Percentiles rank a stretch among this genome's conserved stretches.
Conservation (phyloP, 2,888 invertebrate species). For the Melitaea athalia region DNA sequence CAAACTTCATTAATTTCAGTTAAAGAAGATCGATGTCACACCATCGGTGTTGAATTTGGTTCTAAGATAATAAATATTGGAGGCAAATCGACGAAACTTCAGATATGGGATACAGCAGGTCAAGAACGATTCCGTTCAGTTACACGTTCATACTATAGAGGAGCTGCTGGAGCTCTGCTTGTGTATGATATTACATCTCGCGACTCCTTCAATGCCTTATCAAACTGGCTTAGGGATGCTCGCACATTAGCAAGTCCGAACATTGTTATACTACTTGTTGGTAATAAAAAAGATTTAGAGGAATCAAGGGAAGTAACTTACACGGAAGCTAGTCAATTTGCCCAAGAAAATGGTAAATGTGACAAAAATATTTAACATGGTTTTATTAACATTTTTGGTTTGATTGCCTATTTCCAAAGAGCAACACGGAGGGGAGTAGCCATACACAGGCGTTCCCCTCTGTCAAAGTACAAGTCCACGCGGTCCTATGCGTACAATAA, state of each 20-base stretch:
- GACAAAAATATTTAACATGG: not conserved
- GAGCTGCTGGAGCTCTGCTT: conserved; percentile 95
- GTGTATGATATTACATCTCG: conserved; percentile 95
- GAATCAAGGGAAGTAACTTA: conserved; percentile 91
- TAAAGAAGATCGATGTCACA: conserved; percentile 91
- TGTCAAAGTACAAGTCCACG: too few species aligned
- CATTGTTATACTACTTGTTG: conserved; percentile 90
- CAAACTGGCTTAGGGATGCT: conserved; percentile 93
- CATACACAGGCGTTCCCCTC: too few species aligned
- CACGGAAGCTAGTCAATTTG: conserved; percentile 91
- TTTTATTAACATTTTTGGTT: not conserved
- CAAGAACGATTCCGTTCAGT: conserved; percentile 99
- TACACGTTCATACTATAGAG: conserved; percentile 90
- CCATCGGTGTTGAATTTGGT: conserved; percentile 94
- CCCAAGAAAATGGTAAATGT: conserved; percentile 90
- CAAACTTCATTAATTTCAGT: conserved; percentile 71
- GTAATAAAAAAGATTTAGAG: conserved; percentile 92
- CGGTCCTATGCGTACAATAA: too few species aligned
- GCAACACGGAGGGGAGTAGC: too few species aligned
- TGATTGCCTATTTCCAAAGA: too few species aligned
- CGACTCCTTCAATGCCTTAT: conserved; percentile 95
- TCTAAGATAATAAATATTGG: conserved; percentile 91
- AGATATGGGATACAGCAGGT: conserved; percentile 96
- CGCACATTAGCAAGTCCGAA: conserved; percentile 90
- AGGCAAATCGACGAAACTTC: conserved; percentile 90